Evolutionary conservation across 35 echinoderm and acorn worm species (phyloP), one percentile per base, ranked within the genome.

Genomic region (Patiria miniata): DNA sequence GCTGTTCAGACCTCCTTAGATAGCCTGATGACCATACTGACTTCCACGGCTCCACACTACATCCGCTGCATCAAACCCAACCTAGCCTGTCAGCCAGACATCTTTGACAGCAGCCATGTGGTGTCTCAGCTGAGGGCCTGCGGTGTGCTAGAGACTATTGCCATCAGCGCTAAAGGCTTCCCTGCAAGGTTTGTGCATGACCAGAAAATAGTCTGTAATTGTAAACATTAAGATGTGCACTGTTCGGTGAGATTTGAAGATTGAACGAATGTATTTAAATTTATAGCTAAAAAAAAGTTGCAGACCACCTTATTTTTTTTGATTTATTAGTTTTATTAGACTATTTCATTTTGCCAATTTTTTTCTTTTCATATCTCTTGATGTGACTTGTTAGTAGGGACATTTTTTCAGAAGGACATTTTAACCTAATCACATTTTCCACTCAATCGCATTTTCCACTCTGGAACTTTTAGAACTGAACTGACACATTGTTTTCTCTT

Each of bases 61-160:
- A 98, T 98, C 37, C 86, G 96, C 51, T 98, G 96, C 82, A 94
- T 98, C 52, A 97, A 97, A 40, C 95, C 95, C 16, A 97, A 91
- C 52, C 8, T 34, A 12, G 77, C 89, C 19, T 94, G 92, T 61
- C 60, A 69, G 78, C 85, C 89, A 16, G 86, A 83, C 40, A 34
- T 83, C 19, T 98, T 98, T 85, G 88, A 98, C 50, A 79, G 51
- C 32, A 52, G 51, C 22, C 87, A 90, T 86, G 92, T 98, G 18
- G 83, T 85, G 54, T 89, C 69, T 78, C 96, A 98, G 81, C 86
- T 98, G 40, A 94, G 61, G 36, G 96, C 96, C 9, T 98, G 96
- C 83, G 96, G 96, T 40, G 96, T 98, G 18, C 60, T 98, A 81
- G 96, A 91, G 84, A 98, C 96, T 14, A 61, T 98, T 44, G 69